Evolutionary conservation across 1,140 invertebrate genomes (phyloP), one percentile per base, ranked within the genome.

Genomic region (Drosophila navojoa): DNA sequence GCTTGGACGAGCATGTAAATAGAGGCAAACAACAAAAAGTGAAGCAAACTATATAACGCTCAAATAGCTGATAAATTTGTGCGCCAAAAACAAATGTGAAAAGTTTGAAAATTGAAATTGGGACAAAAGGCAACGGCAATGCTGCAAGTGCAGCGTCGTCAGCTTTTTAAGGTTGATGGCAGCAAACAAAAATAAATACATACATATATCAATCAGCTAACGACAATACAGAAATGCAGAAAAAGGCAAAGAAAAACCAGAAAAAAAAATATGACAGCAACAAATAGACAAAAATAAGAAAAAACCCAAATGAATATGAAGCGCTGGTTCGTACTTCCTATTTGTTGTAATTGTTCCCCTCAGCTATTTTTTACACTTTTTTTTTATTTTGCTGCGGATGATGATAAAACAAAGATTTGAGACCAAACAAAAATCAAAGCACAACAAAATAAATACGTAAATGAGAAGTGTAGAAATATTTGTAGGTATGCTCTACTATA

Each of bases 41-140:
- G 35, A 3, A 38, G 10, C 35, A 45, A 45, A 45, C 42, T 45
- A 45, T 15, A 86, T 71, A 54, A 63, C 81, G 63, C 68, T 73
- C 81, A 86, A 86, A 82, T 87, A 86, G 79, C 81, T 86, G 82
- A 86, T 86, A 86, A 86, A 86, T 86, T 86, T 87, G 54, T 67
- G 61, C 71, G 42, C 59, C 54, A 75, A 82, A 87, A 86, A 87
- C 84, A 86, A 86, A 86, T 86, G 84, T 79, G 76, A 77, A 86
- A 86, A 86, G 84, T 86, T 86, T 86, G 87, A 68, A 86, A 87
- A 86, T 86, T 89, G 82, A 89, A 86, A 86, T 87, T 77, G 84
- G 68, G 55, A 69, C 84, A 86, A 87, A 85, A 87, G 64, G 71
- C 76, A 81, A 67, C 44, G 15, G 50, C 52, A 58, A 6, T 29